A percentile compares a stretch with the other conserved stretches of the same genome.
These are phyloP conservation scores for Glaucomys volans DNA, from an alignment of 2,113 vertebrate genomes.

Conservation along the genomic window DNA sequence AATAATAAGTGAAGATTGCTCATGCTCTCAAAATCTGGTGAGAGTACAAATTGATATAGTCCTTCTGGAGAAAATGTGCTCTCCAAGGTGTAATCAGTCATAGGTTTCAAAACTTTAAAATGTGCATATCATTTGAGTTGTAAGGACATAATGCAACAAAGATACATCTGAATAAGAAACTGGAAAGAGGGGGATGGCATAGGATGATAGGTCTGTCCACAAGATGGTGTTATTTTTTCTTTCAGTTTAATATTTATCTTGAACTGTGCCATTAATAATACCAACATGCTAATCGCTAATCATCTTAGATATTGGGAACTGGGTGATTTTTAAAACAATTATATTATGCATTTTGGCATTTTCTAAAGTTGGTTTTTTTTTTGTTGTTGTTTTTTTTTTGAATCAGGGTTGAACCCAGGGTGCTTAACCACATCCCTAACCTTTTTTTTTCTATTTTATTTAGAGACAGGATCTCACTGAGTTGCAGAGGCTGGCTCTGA, in stretches of 20 bases:
- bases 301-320: not conserved
- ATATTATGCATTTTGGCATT: not conserved
- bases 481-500: too few relatives aligned
- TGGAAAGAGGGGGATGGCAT: not conserved
- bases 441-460: too few relatives aligned
- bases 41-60: not conserved
- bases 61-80: not conserved
- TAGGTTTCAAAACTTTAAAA: constrained; percentile 12
- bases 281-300: not conserved
- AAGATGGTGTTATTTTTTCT: not conserved
- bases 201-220: not conserved
- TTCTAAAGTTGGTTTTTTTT: not conserved
- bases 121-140: not conserved
- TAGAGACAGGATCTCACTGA: too few relatives aligned
- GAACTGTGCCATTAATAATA: not conserved
- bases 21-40: not conserved
- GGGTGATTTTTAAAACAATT: not conserved
- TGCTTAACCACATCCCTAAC: too few relatives aligned
- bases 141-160: not conserved
- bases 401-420: too few relatives aligned
- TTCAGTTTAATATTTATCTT: not conserved
- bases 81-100: not conserved
- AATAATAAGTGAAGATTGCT: not conserved
- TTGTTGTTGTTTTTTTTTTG: too few relatives aligned
- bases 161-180: not conserved